Conservation (phyloP, 1,140 invertebrate species). For the Hylaeus anthracinus region DNA sequence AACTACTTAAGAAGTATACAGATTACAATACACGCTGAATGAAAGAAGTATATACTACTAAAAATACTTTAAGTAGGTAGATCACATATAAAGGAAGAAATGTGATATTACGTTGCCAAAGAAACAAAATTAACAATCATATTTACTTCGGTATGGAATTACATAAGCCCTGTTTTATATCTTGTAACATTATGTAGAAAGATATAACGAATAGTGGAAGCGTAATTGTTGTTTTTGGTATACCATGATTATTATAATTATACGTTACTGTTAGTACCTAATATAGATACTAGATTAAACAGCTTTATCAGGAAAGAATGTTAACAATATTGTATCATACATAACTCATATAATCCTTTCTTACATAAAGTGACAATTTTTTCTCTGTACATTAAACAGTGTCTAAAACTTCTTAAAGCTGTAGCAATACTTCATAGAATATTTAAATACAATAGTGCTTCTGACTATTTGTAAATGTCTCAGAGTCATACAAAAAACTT, state of each 20-base stretch:
- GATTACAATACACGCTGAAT: not conserved
- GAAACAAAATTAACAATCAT: slow-evolving; percentile 10
- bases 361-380: slow-evolving; percentile 8
- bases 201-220: slow-evolving; percentile 55
- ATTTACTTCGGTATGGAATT: slow-evolving; percentile 12
- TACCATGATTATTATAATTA: slow-evolving; percentile 15
- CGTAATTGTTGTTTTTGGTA: slow-evolving; percentile 51
- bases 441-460: slow-evolving; percentile 9
- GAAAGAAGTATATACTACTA: not conserved
- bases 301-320: slow-evolving; percentile 29
- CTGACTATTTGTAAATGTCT: slow-evolving; percentile 6
- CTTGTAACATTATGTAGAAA: slow-evolving; percentile 41
- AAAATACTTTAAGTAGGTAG: slow-evolving; percentile 10
- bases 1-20: not conserved
- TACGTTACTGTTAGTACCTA: slow-evolving; percentile 12
- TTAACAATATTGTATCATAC: slow-evolving; percentile 43
- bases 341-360: slow-evolving; percentile 22
- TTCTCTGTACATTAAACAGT: slow-evolving; percentile 39
- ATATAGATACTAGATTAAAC: slow-evolving; percentile 28
- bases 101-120: not conserved
- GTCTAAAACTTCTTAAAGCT: slow-evolving; percentile 41
- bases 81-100: slow-evolving; percentile 12
- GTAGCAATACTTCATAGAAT: slow-evolving; percentile 18
- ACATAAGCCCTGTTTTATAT: slow-evolving; percentile 21
- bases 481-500: slow-evolving; percentile 17